Percentiles rank a stretch among this genome's conserved stretches.
These are phyloP conservation scores for Serripes groenlandicus DNA, from an alignment of 2,888 invertebrate species.

Conservation along the genomic window DNA sequence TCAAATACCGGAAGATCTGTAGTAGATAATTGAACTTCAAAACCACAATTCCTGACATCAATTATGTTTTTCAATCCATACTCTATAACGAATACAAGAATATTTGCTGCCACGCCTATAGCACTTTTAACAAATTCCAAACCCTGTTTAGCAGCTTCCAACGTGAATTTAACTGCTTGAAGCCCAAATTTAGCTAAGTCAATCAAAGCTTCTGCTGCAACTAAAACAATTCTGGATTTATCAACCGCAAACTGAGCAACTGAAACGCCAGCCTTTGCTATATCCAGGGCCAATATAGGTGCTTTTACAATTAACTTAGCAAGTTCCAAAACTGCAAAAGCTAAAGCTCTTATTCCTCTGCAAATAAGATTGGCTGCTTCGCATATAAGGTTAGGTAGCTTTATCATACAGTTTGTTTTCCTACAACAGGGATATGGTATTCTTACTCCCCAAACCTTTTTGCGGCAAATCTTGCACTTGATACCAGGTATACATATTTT, in stretches of 20 bases:
- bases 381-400: constrained; percentile 55
- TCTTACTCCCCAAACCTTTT: constrained; percentile 4
- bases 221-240: constrained; percentile 53
- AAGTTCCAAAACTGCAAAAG: constrained; percentile 53
- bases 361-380: constrained; percentile 48
- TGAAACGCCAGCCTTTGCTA: constrained; percentile 52
- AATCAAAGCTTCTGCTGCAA: constrained; percentile 36
- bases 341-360: constrained; percentile 44
- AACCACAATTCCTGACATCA: constrained; percentile 59
- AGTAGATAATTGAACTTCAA: constrained; percentile 47
- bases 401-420: constrained; percentile 51
- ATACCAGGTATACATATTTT: constrained; percentile 58
- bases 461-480: constrained; percentile 34
- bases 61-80: constrained; percentile 41
- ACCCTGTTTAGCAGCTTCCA: constrained; percentile 44
- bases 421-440: constrained; percentile 53
- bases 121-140: constrained; percentile 48
- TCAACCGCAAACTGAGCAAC: constrained; percentile 62
- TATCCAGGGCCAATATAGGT: constrained; percentile 57
- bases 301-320: constrained; percentile 51
- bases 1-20: constrained; percentile 41
- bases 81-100: constrained; percentile 43
- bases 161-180: constrained; percentile 29
- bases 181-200: constrained; percentile 44
- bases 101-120: constrained; percentile 24